phyloP scores from a whole-genome alignment of 2,797 vertebrate species.

The Clarias platycephalus region DNA sequence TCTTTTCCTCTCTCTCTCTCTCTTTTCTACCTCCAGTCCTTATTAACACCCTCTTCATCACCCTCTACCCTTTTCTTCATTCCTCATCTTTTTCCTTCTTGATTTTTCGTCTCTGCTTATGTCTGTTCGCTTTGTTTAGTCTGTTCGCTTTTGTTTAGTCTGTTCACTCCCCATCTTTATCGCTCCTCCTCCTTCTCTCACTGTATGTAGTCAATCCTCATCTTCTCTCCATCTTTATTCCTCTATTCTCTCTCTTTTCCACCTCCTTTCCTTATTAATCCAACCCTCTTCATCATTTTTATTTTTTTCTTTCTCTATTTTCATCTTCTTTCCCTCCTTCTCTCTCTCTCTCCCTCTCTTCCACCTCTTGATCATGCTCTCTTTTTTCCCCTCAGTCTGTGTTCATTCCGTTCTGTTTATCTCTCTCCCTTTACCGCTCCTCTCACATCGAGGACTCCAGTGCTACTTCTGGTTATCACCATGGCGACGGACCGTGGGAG shows the following conservation, averaged over 20 bases:
- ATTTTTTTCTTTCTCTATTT: background rate
- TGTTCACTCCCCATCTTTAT: conserved; percentile 21
- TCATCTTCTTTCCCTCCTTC: conserved; percentile 9
- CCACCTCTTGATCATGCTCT: background rate
- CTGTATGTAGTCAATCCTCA: background rate
- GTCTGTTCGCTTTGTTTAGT: background rate
- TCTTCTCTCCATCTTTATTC: background rate
- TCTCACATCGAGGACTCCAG: conserved; percentile 40
- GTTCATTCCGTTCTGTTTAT: conserved; percentile 10
- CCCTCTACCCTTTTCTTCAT: background rate
- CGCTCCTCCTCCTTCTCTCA: conserved; percentile 13
- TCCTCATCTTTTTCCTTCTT: background rate
- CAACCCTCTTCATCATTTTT: background rate
- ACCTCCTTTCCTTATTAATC: background rate
- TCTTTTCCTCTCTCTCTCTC: background rate
- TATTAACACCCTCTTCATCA: background rate
- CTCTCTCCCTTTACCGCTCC: background rate
- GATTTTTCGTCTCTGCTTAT: background rate
- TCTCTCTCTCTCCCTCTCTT: background rate
- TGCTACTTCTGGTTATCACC: conserved; percentile 49
- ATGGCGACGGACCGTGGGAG: conserved; percentile 54
- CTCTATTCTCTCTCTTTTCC: background rate
- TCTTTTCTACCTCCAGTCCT: background rate
- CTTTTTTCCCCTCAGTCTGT: conserved; percentile 1
- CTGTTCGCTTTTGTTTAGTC: background rate